Conservation (phyloP, 2,113 vertebrate genomes). For the Machaerirhynchus nigripectus region DNA sequence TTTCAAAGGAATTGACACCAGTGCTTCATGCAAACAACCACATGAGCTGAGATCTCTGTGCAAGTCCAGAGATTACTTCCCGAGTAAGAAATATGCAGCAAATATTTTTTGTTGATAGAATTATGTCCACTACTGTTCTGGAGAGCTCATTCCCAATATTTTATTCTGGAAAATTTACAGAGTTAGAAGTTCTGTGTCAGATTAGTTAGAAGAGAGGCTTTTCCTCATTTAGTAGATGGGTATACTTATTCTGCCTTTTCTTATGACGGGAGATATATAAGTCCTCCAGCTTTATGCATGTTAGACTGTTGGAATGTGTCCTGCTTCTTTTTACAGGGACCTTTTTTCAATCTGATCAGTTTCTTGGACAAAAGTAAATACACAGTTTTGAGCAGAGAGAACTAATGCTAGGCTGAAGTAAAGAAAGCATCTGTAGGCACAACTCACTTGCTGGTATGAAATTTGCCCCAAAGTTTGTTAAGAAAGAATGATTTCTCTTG, state of each 20-base stretch:
- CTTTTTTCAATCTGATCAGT: not conserved
- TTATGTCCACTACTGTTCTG: not conserved
- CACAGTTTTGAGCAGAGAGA: not conserved
- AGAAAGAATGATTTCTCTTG: not conserved
- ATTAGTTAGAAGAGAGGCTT: not conserved
- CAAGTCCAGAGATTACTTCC: not conserved
- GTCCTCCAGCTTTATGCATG: not conserved
- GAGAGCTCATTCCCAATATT: not conserved
- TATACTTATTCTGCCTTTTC: not conserved
- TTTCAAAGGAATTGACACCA: not conserved
- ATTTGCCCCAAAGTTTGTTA: not conserved
- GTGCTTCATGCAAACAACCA: not conserved
- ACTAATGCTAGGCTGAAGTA: not conserved
- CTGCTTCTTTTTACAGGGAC: not conserved
- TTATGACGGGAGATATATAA: not conserved
- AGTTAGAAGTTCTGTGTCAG: not conserved
- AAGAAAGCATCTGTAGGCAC: not conserved
- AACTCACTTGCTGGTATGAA: not conserved
- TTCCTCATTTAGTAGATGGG: not conserved
- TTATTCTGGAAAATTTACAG: not conserved
- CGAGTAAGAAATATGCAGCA: not conserved
- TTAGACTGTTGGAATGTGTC: not conserved
- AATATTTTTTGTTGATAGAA: not conserved
- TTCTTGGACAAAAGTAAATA: not conserved
- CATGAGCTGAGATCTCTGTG: not conserved